Evolutionary conservation across 1,140 invertebrate species (phyloP).

Genomic region (Brachionus rotundiformis): DNA sequence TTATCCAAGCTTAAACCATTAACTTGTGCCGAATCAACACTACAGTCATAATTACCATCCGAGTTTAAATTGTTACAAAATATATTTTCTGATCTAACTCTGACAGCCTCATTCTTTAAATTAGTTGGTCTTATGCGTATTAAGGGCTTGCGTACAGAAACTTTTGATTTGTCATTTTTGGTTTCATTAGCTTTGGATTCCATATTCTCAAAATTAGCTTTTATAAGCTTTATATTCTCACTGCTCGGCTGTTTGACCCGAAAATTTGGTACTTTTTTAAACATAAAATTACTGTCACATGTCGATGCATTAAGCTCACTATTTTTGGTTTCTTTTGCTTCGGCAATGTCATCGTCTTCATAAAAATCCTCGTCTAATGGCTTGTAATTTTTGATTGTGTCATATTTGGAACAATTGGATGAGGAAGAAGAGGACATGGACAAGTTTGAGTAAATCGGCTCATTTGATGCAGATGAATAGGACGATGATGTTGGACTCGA

Average conservation of each 20-base stretch:
- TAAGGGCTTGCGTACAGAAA: constrained; percentile 7
- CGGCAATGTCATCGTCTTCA: constrained; percentile 2
- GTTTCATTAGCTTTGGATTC: not conserved
- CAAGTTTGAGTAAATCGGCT: constrained; percentile 24
- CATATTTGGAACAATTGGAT: constrained; percentile 24
- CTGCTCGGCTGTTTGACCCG: constrained; percentile 10
- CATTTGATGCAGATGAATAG: constrained; percentile 1
- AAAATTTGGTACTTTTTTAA: constrained; percentile 38
- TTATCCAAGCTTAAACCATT: not conserved
- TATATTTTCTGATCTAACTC: not conserved
- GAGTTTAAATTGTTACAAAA: not conserved
- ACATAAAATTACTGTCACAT: constrained; percentile 37
- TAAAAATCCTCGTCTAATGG: constrained; percentile 30
- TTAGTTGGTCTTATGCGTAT: constrained; percentile 15
- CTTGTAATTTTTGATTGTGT: constrained; percentile 33
- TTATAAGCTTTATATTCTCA: constrained; percentile 9
- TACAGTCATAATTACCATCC: not conserved
- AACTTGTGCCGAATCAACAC: constrained; percentile 13
- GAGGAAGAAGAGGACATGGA: constrained; percentile 25
- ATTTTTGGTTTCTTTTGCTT: not conserved
- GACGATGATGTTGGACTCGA: constrained; percentile 9
- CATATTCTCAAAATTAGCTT: constrained; percentile 14
- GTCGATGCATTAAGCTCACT: not conserved
- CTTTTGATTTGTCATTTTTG: not conserved
- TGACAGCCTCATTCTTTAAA: not conserved